A percentile compares a stretch with the other conserved stretches of the same genome.
These are phyloP conservation scores for Temnothorax curvispinosus DNA, from an alignment of 1,140 invertebrate species.

Conservation along the genomic window DNA sequence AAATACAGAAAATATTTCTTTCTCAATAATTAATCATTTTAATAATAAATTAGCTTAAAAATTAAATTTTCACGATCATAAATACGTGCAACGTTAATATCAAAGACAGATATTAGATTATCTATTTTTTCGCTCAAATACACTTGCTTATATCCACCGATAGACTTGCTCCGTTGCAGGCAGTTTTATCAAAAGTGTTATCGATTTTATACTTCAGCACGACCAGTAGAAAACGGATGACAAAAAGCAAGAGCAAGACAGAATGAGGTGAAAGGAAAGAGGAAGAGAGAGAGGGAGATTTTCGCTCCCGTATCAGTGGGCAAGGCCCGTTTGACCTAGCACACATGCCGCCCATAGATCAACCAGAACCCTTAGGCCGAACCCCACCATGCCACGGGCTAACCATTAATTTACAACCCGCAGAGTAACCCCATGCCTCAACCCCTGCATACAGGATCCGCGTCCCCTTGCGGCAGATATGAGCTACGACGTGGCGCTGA, in stretches of 20 bases:
- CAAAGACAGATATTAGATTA: background rate
- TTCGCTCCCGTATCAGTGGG: constrained; percentile 72
- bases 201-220: constrained; percentile 55
- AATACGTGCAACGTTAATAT: background rate
- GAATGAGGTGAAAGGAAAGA: background rate
- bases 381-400: constrained; percentile 77
- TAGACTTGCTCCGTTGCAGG: background rate
- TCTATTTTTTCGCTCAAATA: background rate
- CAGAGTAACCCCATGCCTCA: constrained; percentile 81
- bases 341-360: constrained; percentile 82
- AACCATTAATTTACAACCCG: constrained; percentile 85
- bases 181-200: constrained; percentile 36
- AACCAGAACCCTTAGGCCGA: constrained; percentile 82
- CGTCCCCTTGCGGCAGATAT: constrained; percentile 84
- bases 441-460: constrained; percentile 78
- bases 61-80: background rate
- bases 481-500: constrained; percentile 82
- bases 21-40: background rate
- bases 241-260: constrained; percentile 9
- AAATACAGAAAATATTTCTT: background rate
- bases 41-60: background rate
- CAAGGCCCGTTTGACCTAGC: constrained; percentile 80
- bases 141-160: background rate
- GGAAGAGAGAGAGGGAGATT: constrained; percentile 61
- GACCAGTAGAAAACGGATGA: constrained; percentile 58